phyloP scores from a whole-genome alignment of 2,888 invertebrate genomes.

The Volucella bombylans region DNA sequence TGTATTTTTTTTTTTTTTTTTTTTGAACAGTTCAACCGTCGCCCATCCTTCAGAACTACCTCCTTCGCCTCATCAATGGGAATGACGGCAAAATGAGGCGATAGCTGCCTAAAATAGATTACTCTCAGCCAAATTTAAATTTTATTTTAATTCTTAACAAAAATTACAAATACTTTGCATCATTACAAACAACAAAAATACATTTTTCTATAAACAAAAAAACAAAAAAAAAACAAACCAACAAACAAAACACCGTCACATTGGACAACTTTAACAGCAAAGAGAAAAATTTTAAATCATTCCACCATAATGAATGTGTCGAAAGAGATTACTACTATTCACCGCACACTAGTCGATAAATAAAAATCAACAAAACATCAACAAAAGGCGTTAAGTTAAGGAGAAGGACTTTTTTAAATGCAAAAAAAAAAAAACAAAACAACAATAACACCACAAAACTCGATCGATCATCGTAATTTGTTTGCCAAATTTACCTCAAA shows the following conservation, averaged over 20 bases:
- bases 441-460: slow-evolving; percentile 57
- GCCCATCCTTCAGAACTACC: slow-evolving; percentile 99
- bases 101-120: slow-evolving; percentile 82
- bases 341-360: slow-evolving; percentile 79
- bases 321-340: slow-evolving; percentile 76
- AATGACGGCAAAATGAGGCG: slow-evolving; percentile 88
- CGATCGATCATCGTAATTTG: slow-evolving; percentile 75
- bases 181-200: slow-evolving; percentile 29
- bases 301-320: slow-evolving; percentile 74
- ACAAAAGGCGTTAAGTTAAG: slow-evolving; percentile 37
- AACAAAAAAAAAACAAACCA: neutral
- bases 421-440: slow-evolving; percentile 55
- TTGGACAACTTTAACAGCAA: slow-evolving; percentile 49
- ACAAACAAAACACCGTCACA: slow-evolving; percentile 31
- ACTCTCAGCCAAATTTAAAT: slow-evolving; percentile 73
- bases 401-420: slow-evolving; percentile 38
- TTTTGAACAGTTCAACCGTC: slow-evolving; percentile 96
- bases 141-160: slow-evolving; percentile 76
- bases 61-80: slow-evolving; percentile 99
- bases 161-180: slow-evolving; percentile 54
- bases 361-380: slow-evolving; percentile 29
- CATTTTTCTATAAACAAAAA: slow-evolving; percentile 41
- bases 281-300: slow-evolving; percentile 65
- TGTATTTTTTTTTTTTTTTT: slow-evolving; percentile 23
- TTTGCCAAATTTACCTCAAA: slow-evolving; percentile 82